phyloP scores from a whole-genome alignment of 2,113 vertebrate species.

The Pteruthius melanotis region DNA sequence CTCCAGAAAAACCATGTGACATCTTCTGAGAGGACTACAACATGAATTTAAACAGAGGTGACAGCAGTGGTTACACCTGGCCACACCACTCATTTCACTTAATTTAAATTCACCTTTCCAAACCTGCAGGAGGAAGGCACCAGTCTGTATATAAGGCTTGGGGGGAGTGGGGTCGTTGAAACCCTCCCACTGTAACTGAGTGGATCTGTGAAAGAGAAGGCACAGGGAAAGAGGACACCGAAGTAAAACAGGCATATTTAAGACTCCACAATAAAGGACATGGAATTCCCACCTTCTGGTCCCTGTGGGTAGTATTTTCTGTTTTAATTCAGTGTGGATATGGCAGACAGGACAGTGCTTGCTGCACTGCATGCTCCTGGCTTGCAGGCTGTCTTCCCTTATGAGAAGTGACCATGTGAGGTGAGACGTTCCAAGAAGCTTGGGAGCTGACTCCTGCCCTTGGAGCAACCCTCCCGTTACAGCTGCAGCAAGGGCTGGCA shows the following conservation, averaged over 20 bases:
- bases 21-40: not conserved
- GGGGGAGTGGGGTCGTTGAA: not conserved
- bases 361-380: rapidly evolving
- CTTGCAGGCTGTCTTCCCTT: not conserved
- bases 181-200: not conserved
- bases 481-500: not conserved
- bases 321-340: not conserved
- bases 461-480: not conserved
- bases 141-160: not conserved
- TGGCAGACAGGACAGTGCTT: rapidly evolving
- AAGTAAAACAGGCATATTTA: not conserved
- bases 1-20: not conserved
- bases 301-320: not conserved
- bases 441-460: not conserved
- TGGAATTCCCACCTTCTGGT: not conserved
- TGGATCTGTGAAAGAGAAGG: not conserved
- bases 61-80: not conserved
- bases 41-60: not conserved
- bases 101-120: not conserved
- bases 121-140: not conserved
- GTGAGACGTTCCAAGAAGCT: not conserved
- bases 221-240: not conserved
- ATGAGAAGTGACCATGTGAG: not conserved
- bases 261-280: not conserved
- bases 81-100: not conserved